These are phyloP conservation scores for Ameiurus melas DNA, from an alignment of 2,113 vertebrate species.

Conservation along the genomic window DNA sequence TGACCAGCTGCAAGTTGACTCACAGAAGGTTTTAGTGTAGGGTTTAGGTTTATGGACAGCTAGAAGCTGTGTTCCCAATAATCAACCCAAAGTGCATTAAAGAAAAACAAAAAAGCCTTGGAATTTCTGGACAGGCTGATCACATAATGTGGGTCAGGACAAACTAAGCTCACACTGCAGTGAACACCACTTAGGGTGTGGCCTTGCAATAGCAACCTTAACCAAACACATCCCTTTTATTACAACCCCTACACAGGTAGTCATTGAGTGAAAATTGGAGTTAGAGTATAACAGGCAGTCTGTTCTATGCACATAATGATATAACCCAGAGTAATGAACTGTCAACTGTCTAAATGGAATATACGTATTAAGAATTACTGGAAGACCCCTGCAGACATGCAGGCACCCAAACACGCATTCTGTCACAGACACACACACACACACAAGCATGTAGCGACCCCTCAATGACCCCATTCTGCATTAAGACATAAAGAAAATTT, in stretches of 20 bases:
- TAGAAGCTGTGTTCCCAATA: slow-evolving; percentile 16
- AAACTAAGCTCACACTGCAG: slow-evolving; percentile 31
- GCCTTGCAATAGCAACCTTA: slow-evolving; percentile 32
- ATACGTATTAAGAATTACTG: slow-evolving; percentile 67
- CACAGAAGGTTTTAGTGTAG: slow-evolving; percentile 15
- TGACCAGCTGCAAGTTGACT: slow-evolving; percentile 22
- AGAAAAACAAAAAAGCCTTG: neutral
- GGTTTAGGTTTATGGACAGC: slow-evolving; percentile 8
- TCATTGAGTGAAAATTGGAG: slow-evolving; percentile 22
- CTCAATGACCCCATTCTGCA: slow-evolving; percentile 46
- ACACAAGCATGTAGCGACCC: slow-evolving; percentile 18
- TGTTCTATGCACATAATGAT: slow-evolving; percentile 53
- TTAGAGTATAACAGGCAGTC: slow-evolving; percentile 22
- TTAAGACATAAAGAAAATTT: slow-evolving; percentile 66
- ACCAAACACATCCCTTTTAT: slow-evolving; percentile 34
- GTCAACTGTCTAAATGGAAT: slow-evolving; percentile 63
- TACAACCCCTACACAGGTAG: slow-evolving; percentile 17
- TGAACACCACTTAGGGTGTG: slow-evolving; percentile 22
- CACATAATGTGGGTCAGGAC: slow-evolving; percentile 11
- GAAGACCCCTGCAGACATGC: slow-evolving; percentile 64
- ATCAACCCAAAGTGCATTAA: slow-evolving; percentile 13
- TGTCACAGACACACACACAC: slow-evolving; percentile 9
- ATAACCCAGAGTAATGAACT: slow-evolving; percentile 60
- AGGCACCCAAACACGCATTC: slow-evolving; percentile 5
- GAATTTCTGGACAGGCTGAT: slow-evolving; percentile 33